These are phyloP conservation scores for Hestina assimilis DNA, from an alignment of 1,140 invertebrate genomes.

Conservation along the genomic window DNA sequence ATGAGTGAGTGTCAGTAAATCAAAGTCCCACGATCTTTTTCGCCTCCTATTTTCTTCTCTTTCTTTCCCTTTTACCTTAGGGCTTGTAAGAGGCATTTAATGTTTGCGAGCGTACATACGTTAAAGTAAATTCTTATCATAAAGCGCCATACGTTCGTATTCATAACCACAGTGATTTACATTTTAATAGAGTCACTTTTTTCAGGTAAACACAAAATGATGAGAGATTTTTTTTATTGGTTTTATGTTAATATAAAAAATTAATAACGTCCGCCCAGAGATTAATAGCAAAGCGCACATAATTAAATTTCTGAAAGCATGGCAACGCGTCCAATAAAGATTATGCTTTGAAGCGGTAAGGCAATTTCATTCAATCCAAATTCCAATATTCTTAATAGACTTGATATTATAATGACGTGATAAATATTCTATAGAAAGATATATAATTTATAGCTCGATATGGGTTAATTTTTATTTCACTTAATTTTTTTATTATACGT, in stretches of 20 bases:
- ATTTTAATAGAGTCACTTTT: background rate
- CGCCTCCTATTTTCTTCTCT: too few species aligned
- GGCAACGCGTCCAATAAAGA: background rate
- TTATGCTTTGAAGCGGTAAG: constrained; percentile 4
- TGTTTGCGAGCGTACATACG: too few species aligned
- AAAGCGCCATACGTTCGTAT: too few species aligned
- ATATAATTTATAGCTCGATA: background rate
- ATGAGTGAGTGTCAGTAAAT: too few species aligned
- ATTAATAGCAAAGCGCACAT: background rate
- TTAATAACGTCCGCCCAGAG: background rate
- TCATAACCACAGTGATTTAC: too few species aligned
- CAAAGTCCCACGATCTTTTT: too few species aligned
- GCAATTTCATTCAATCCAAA: constrained; percentile 4
- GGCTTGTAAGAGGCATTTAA: too few species aligned
- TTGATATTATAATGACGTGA: constrained; percentile 1
- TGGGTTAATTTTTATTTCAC: too few species aligned
- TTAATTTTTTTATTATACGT: too few species aligned
- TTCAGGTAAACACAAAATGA: background rate
- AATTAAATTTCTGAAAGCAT: background rate
- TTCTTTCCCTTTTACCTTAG: too few species aligned
- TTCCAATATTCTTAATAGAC: background rate
- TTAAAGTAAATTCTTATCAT: too few species aligned
- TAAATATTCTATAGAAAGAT: background rate
- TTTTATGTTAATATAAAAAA: background rate
- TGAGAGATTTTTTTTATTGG: background rate